Evolutionary conservation across 2,888 invertebrate genomes (phyloP).

Genomic region (Amphipyra berbera): DNA sequence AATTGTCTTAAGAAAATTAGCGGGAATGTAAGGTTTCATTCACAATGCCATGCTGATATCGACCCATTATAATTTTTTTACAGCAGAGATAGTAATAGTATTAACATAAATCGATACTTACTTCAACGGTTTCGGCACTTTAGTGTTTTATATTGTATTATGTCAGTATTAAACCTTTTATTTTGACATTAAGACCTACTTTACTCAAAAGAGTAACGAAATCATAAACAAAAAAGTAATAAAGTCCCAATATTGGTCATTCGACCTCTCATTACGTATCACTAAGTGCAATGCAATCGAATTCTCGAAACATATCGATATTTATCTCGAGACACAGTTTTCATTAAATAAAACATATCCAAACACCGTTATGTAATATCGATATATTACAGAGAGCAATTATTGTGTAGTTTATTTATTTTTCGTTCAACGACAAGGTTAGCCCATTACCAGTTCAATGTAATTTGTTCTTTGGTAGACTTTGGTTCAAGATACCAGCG

Average conservation of each 20-base stretch:
- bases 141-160: not conserved
- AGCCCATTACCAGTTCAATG: constrained; percentile 52
- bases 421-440: constrained; percentile 60
- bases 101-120: not conserved
- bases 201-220: constrained; percentile 26
- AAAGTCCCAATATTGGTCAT: constrained; percentile 38
- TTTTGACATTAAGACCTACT: constrained; percentile 35
- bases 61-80: not conserved
- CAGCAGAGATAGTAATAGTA: not conserved
- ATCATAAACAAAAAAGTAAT: constrained; percentile 27
- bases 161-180: constrained; percentile 3
- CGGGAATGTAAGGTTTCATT: not conserved
- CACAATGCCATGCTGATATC: not conserved
- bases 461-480: constrained; percentile 48
- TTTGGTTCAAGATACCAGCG: constrained; percentile 40
- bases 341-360: constrained; percentile 47
- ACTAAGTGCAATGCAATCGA: constrained; percentile 38
- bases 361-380: constrained; percentile 65
- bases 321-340: constrained; percentile 44
- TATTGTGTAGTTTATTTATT: constrained; percentile 54
- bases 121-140: no score
- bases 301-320: constrained; percentile 34
- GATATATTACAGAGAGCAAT: constrained; percentile 59
- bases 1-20: constrained; percentile 21
- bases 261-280: constrained; percentile 39